Conservation (phyloP, 2,888 invertebrate species). For the Branchipolynoe longqiensis region DNA sequence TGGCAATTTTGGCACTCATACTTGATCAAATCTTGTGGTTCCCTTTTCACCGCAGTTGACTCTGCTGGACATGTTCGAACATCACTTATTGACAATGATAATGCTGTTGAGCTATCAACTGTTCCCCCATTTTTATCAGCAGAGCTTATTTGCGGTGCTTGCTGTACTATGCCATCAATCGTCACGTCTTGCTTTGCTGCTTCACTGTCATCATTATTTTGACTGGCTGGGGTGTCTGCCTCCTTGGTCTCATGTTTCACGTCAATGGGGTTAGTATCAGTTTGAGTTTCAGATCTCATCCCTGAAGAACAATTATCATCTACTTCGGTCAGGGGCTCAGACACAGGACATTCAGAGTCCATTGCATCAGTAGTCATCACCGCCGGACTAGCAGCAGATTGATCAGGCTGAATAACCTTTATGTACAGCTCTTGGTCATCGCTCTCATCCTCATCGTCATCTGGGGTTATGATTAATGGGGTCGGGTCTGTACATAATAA, state of each 20-base stretch:
- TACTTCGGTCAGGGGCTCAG: neutral
- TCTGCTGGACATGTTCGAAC: neutral
- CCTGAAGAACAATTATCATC: no score
- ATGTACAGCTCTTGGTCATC: slow-evolving; percentile 12
- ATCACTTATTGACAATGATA: slow-evolving; percentile 9
- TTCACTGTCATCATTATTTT: neutral
- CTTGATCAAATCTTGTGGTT: no score
- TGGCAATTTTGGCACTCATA: neutral
- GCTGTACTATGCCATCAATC: neutral
- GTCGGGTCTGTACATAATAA: neutral
- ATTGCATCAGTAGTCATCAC: neutral
- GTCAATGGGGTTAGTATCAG: neutral
- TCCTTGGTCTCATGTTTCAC: neutral
- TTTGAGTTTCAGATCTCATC: neutral
- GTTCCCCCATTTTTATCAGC: neutral
- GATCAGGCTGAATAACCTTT: neutral
- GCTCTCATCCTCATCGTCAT: neutral
- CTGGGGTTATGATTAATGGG: slow-evolving; percentile 1
- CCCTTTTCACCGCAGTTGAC: no score
- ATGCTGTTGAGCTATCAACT: neutral
- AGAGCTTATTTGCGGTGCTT: neutral
- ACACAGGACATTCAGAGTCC: neutral
- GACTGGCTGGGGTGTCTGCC: neutral
- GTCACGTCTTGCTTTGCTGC: no score
- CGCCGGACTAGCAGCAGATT: neutral